Percentiles rank a stretch among this genome's conserved stretches.
These are phyloP conservation scores for Montipora cactus DNA, from an alignment of 64 coral and sea anemone species.

Conservation along the genomic window DNA sequence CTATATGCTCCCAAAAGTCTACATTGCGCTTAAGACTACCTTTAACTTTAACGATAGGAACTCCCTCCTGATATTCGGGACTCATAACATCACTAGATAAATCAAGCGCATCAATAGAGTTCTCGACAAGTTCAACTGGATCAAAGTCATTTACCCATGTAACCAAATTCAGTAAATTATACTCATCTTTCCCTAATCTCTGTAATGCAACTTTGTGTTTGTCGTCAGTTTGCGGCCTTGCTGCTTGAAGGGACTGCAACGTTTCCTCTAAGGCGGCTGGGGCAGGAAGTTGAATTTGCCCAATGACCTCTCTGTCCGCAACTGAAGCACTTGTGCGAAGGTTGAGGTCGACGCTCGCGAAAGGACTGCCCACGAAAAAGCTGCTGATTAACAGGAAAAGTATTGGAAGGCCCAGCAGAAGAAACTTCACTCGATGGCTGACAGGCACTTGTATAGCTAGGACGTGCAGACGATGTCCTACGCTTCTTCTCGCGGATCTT, in stretches of 20 bases:
- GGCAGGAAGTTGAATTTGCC: slow-evolving; percentile 37
- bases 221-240: slow-evolving; percentile 5
- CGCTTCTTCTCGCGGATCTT: slow-evolving; percentile 57
- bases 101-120: not conserved
- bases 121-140: slow-evolving; percentile 19
- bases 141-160: slow-evolving; percentile 49
- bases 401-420: slow-evolving; percentile 31
- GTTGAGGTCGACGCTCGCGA: slow-evolving; percentile 52
- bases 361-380: slow-evolving; percentile 40
- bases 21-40: slow-evolving; percentile 14
- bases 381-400: slow-evolving; percentile 37
- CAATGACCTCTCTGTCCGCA: slow-evolving; percentile 58
- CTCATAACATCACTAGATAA: too few relatives aligned
- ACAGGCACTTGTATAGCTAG: slow-evolving; percentile 19
- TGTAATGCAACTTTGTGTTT: slow-evolving; percentile 15
- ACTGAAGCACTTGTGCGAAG: slow-evolving; percentile 66
- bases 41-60: not conserved
- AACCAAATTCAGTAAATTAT: slow-evolving; percentile 59
- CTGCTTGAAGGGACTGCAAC: slow-evolving; percentile 29
- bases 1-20: not conserved
- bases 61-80: too few relatives aligned
- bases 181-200: slow-evolving; percentile 58
- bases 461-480: not conserved
- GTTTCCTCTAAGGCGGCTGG: slow-evolving; percentile 27
- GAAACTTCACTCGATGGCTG: slow-evolving; percentile 27